A percentile compares a stretch with the other conserved stretches of the same genome.
These are phyloP conservation scores for Chrosomus eos DNA, from an alignment of 2,797 vertebrate species.

Conservation along the genomic window DNA sequence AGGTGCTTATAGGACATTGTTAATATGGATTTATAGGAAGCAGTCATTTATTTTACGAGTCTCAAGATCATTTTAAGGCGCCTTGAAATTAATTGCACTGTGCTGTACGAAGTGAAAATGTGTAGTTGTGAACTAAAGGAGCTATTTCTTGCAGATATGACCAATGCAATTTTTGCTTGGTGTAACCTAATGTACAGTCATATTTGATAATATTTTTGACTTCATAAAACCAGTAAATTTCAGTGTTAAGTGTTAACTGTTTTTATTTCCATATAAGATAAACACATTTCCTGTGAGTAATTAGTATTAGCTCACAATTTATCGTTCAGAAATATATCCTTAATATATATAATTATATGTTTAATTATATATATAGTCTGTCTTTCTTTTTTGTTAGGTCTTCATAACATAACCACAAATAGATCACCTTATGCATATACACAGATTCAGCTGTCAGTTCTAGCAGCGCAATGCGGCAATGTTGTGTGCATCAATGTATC, in stretches of 20 bases:
- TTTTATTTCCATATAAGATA: neutral
- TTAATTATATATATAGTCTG: neutral
- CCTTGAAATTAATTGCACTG: constrained; percentile 13
- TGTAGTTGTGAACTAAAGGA: constrained; percentile 4
- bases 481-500: neutral
- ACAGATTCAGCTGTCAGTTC: neutral
- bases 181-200: neutral
- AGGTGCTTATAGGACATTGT: constrained; percentile 25
- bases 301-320: neutral
- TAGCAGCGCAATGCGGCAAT: neutral
- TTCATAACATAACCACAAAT: neutral
- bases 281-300: neutral
- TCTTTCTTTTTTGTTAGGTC: neutral
- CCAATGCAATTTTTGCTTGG: neutral
- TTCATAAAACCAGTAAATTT: neutral
- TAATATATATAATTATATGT: neutral
- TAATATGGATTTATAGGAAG: constrained; percentile 39
- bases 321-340: neutral
- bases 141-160: neutral
- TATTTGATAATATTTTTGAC: neutral
- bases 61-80: constrained; percentile 7
- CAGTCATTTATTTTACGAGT: constrained; percentile 22
- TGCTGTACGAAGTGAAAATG: neutral
- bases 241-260: neutral
- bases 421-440: neutral